Percentiles rank a stretch among this genome's conserved stretches.
Conservation (phyloP, 2,797 vertebrate genomes). For the Molossus alvarezi region DNA sequence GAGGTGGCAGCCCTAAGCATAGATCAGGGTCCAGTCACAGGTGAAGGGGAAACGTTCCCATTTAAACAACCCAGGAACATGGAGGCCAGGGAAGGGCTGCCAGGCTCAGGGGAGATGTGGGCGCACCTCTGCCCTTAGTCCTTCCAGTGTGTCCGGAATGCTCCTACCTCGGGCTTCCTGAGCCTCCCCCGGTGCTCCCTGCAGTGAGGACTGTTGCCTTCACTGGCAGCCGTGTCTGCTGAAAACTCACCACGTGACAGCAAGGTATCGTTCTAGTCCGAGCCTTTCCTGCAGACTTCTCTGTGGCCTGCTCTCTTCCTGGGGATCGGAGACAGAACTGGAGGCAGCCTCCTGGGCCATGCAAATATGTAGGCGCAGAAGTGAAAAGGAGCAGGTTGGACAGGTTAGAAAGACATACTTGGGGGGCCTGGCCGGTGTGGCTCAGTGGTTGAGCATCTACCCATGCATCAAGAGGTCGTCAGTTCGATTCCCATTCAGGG, state of each 20-base stretch:
- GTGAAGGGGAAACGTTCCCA: background rate
- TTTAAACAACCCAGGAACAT: background rate
- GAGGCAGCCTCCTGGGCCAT: background rate
- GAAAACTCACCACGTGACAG: rapidly evolving
- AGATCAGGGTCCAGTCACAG: background rate
- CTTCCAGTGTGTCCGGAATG: rapidly evolving
- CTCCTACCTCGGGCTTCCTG: rapidly evolving
- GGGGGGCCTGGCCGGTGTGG: background rate
- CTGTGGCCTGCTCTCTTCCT: background rate
- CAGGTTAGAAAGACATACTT: background rate
- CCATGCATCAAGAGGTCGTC: too few species aligned
- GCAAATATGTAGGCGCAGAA: background rate
- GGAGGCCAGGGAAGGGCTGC: background rate
- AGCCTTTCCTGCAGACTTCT: too few species aligned
- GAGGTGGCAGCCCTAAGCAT: background rate
- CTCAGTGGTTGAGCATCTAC: too few species aligned
- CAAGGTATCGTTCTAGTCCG: background rate
- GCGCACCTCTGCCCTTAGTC: background rate
- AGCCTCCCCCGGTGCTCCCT: background rate
- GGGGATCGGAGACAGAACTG: background rate
- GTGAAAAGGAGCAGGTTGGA: background rate
- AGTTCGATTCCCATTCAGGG: too few species aligned
- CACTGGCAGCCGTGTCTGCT: too few species aligned
- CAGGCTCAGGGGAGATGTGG: background rate
- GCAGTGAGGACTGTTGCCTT: rapidly evolving